phyloP scores from a whole-genome alignment of 2,888 invertebrate genomes.

The Drosophila fulvimacula region DNA sequence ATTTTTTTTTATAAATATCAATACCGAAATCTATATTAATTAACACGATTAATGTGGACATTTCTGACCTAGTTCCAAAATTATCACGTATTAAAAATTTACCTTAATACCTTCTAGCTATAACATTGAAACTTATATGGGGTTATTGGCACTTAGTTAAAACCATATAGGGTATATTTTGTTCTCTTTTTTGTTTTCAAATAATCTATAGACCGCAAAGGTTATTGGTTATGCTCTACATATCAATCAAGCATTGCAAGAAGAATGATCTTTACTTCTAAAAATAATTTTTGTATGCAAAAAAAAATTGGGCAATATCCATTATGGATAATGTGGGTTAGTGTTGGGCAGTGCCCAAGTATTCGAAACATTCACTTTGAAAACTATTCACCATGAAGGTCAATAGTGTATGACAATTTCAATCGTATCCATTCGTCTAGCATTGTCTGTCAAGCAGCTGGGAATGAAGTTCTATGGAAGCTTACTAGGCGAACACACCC shows the following conservation, averaged over 20 bases:
- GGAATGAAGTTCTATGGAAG: slow-evolving; percentile 50
- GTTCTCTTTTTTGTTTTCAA: not conserved
- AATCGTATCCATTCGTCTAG: slow-evolving; percentile 34
- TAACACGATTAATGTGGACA: not conserved
- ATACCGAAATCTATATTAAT: not conserved
- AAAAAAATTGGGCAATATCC: slow-evolving; percentile 41
- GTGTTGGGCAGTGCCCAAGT: slow-evolving; percentile 33
- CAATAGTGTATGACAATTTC: slow-evolving; percentile 63
- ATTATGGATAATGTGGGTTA: slow-evolving; percentile 41
- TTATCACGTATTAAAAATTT: slow-evolving; percentile 5
- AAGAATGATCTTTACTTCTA: not conserved
- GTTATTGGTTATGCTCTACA: slow-evolving; percentile 57
- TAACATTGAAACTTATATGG: slow-evolving; percentile 19
- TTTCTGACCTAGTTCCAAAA: slow-evolving; percentile 7
- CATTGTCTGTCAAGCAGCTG: slow-evolving; percentile 36
- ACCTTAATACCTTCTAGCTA: not conserved
- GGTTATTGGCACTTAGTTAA: slow-evolving; percentile 7
- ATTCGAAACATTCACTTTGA: slow-evolving; percentile 61
- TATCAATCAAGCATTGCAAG: slow-evolving; percentile 25
- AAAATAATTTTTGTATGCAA: slow-evolving; percentile 7
- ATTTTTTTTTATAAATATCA: not conserved
- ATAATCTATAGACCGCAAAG: slow-evolving; percentile 39
- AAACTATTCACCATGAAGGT: slow-evolving; percentile 70
- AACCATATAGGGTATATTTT: slow-evolving; percentile 2
- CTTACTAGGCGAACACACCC: slow-evolving; percentile 47